Evolutionary conservation across 2,113 vertebrate species (phyloP), one percentile per base, ranked within the genome.

Genomic region (Asarcornis scutulata): DNA sequence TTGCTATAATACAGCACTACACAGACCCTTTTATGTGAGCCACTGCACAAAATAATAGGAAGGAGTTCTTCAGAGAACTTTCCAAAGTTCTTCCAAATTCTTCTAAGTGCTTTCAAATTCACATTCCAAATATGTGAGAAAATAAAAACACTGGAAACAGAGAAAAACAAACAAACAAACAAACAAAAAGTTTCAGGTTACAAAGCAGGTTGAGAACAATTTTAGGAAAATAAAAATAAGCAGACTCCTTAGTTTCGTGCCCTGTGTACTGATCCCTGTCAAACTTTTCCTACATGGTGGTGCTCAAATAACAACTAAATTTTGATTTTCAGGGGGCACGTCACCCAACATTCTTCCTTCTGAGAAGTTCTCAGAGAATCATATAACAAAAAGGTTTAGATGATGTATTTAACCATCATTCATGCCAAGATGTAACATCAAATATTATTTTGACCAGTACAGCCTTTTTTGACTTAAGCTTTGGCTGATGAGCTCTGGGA

Each of bases 171-270:
- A 31, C 40, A 40, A 83, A 31, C 40, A 40, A 26, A 62, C 13
- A 64, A 34, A n/a, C 38, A 80, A 78, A 29, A 17, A 1, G 1
- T 21, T 13, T 77, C 34, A 38, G 15, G 4, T 60, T 53, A 52
- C 31, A 60, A 60, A 69, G 12, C 6, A 66, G 26, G 26, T 44
- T 52, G 52, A 58, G 11, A 66, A 56, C 68, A 8, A 0, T 38
- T 69, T 81, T 66, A 71, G 26, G 13, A 58, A 89, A 62, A 53
- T 22, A 62, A 86, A 78, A 91, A 56, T 48, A 34, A 71, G 4
- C 2, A 1, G 0, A 22, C 2, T 66, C 9, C 9, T 69, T 53
- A 48, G 3, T 75, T 74, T 25, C 6, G 26, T 48, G 9, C 10
- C 14, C 32, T 60, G 14, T 14, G 9, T 34, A 58, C 26, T 58